Base-by-base conservation (phyloP, 2,113 vertebrate genomes). In the Meriones unguiculatus region DNA sequence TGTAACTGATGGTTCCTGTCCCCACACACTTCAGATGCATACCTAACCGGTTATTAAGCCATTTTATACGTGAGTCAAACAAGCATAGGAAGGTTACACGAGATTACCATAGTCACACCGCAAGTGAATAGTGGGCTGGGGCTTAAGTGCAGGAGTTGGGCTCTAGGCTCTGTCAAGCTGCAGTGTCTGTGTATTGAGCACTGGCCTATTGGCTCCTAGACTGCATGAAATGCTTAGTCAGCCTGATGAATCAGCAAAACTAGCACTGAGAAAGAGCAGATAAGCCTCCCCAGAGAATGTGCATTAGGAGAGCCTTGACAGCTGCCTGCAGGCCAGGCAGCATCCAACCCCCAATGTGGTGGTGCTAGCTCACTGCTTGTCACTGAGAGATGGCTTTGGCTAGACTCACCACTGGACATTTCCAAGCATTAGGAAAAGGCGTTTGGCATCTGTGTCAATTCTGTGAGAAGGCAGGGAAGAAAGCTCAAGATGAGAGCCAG, bases 101-200 rank as follows among this genome's bases (percentile, higher is more conserved):
- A 54, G n/a, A 57, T 70, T 28, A 80, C 91, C 87, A 87, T 24
- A 89, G 24, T 87, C 87, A 88, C 93, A 81, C 28, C 91, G 76
- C 17, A n/a, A 50, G 59, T 24, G 50, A 77, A 62, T 10, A 69
- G 75, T 22, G 38, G 17, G 70, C 87, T 46, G 75, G 72, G 54
- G 81, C 80, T 89, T 75, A 57, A 77, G 32, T 15, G 30, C 73
- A 32, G 73, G 77, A 70, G 35, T 12, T 32, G 73, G 81, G 57
- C 82, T 85, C 72, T 95, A 38, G 28, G 65, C n/a, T 59, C 38
- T 70, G 59, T 54, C 32, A 5, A 89, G 17, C 14, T 17, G 41
- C 25, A 41, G 20, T 32, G 41, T 57, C 65, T 95, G 35, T 70
- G 67, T 35, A 3, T 52, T 30, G 50, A 84, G 64, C 30, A 6